A percentile compares a stretch with the other conserved stretches of the same genome.
These are phyloP conservation scores for Patella caerulea DNA, from an alignment of 2,888 invertebrate genomes.

Conservation along the genomic window DNA sequence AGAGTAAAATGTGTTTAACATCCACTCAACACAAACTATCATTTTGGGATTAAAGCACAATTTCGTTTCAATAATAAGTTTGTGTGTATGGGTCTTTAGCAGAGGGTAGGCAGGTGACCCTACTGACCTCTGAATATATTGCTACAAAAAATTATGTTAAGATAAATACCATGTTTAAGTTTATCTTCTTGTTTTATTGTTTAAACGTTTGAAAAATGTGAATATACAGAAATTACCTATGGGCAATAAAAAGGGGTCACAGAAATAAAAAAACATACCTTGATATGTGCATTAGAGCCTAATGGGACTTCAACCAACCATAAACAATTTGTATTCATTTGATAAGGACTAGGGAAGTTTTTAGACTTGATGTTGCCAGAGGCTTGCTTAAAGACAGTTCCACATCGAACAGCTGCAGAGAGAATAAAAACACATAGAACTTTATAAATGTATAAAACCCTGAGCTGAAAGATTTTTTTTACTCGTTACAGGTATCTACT, in stretches of 20 bases:
- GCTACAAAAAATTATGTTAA: too few relatives aligned
- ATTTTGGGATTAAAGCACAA: too few relatives aligned
- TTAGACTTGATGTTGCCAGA: slow-evolving; percentile 24
- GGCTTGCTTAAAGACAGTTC: slow-evolving; percentile 7
- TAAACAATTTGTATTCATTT: slow-evolving; percentile 27
- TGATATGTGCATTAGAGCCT: slow-evolving; percentile 32
- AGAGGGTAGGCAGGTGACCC: too few relatives aligned
- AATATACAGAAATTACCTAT: not conserved
- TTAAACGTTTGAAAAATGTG: too few relatives aligned
- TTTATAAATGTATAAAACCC: not conserved
- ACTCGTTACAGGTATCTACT: too few relatives aligned
- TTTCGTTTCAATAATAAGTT: too few relatives aligned
- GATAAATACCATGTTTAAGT: too few relatives aligned
- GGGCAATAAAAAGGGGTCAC: not conserved
- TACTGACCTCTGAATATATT: too few relatives aligned
- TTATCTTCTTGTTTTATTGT: too few relatives aligned
- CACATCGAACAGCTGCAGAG: slow-evolving; percentile 25
- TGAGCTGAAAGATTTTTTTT: too few relatives aligned
- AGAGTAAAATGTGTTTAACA: not conserved
- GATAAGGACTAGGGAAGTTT: slow-evolving; percentile 28
- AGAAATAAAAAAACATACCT: slow-evolving; percentile 24
- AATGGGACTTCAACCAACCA: slow-evolving; percentile 34
- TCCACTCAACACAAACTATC: too few relatives aligned
- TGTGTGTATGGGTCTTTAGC: too few relatives aligned
- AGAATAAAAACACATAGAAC: not conserved